phyloP scores from a whole-genome alignment of 2,113 vertebrate species.

The Nerophis lumbriciformis region DNA sequence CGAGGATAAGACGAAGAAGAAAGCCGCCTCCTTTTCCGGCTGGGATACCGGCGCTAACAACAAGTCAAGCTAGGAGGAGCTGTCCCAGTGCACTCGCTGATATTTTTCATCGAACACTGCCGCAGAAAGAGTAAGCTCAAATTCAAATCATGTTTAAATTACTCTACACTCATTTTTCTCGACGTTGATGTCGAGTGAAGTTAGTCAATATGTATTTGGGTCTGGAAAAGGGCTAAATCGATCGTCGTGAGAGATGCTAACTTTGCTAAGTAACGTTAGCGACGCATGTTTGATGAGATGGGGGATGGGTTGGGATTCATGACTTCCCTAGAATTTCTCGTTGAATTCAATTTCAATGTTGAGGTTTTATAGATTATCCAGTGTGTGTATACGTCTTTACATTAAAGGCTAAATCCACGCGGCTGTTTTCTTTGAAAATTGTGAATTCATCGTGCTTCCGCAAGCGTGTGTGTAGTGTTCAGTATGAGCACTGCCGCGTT shows the following conservation, averaged over 20 bases:
- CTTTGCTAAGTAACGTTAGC: slow-evolving; percentile 1
- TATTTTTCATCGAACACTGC: background rate
- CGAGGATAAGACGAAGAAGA: slow-evolving; percentile 25
- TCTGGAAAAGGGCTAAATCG: background rate
- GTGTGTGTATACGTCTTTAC: accelerated
- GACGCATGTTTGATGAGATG: background rate
- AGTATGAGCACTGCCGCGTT: background rate
- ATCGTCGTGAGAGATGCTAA: slow-evolving; percentile 19
- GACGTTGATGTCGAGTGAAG: accelerated
- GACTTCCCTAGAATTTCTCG: background rate
- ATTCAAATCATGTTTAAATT: too few species aligned
- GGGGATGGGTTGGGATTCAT: background rate
- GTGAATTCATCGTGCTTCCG: background rate
- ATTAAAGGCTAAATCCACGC: background rate
- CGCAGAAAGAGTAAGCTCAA: slow-evolving; percentile 9
- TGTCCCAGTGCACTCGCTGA: background rate
- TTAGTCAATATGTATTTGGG: accelerated
- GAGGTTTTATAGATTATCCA: accelerated
- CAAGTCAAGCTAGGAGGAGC: slow-evolving; percentile 16
- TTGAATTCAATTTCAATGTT: accelerated
- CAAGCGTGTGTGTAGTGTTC: background rate
- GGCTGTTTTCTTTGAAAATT: background rate
- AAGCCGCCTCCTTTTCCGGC: background rate
- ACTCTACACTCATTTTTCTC: accelerated
- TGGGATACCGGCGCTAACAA: slow-evolving; percentile 20